phyloP scores from a whole-genome alignment of 2,888 invertebrate species.

The Dilophus febrilis region DNA sequence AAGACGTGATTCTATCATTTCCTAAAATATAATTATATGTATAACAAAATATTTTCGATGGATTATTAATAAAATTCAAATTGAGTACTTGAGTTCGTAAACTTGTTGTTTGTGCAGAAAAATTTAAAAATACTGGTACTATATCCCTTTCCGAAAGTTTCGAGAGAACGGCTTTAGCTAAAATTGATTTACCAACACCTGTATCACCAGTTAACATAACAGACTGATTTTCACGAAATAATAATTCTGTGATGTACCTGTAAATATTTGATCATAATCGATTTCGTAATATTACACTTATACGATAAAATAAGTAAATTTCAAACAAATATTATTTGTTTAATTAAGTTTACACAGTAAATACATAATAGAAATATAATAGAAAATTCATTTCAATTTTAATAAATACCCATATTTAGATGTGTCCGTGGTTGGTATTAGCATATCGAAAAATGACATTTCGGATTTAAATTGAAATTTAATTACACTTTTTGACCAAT shows the following conservation, averaged over 20 bases:
- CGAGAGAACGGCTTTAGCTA: constrained; percentile 58
- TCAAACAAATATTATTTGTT: too few relatives aligned
- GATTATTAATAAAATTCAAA: background rate
- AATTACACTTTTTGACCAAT: constrained; percentile 66
- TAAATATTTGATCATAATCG: too few relatives aligned
- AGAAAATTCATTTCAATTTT: too few relatives aligned
- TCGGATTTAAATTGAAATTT: constrained; percentile 49
- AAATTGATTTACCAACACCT: constrained; percentile 79
- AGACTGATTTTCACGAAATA: constrained; percentile 53
- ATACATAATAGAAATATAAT: too few relatives aligned
- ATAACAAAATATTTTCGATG: constrained; percentile 20
- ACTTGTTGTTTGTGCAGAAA: constrained; percentile 84
- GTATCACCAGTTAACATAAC: constrained; percentile 84
- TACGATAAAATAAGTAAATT: too few relatives aligned
- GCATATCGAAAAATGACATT: constrained; percentile 70
- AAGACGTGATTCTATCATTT: constrained; percentile 64
- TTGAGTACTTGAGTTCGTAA: constrained; percentile 46
- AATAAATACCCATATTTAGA: constrained; percentile 49
- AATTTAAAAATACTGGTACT: constrained; percentile 66
- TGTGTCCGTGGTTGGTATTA: constrained; percentile 83
- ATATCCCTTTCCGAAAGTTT: constrained; percentile 42
- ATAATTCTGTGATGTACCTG: constrained; percentile 34
- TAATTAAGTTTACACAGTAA: too few relatives aligned
- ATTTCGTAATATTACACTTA: too few relatives aligned
- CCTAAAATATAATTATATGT: constrained; percentile 27